Evolutionary conservation across 2,113 vertebrate genomes (phyloP).

Genomic region (Ciconia stormi): DNA sequence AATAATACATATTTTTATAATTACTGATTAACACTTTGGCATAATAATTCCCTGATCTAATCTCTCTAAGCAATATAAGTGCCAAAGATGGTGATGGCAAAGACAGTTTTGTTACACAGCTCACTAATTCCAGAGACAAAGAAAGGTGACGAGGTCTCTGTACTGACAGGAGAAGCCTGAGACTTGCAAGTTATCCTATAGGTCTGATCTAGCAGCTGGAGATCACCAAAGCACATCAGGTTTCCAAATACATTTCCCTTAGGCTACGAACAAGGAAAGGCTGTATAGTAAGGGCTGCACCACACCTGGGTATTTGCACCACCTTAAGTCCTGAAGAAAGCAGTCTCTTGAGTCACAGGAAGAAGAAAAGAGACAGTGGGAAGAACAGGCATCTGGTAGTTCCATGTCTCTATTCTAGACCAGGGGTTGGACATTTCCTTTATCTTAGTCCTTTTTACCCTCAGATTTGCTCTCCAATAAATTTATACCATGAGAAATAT

Average conservation of each 20-base stretch:
- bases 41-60: not conserved
- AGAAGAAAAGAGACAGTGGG: not conserved
- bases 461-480: not conserved
- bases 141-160: not conserved
- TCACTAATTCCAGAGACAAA: not conserved
- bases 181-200: not conserved
- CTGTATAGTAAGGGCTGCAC: not conserved
- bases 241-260: not conserved
- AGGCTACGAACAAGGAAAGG: not conserved
- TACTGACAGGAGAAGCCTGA: not conserved
- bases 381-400: not conserved
- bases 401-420: not conserved
- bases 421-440: not conserved
- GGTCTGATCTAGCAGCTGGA: not conserved
- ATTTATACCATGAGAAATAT: not conserved
- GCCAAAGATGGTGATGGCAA: not conserved
- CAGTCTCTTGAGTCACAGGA: not conserved
- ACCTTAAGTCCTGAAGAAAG: not conserved
- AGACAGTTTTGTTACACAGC: not conserved
- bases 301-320: not conserved
- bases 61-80: not conserved
- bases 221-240: not conserved
- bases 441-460: not conserved
- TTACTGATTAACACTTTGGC: not conserved
- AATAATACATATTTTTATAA: not conserved